phyloP scores from a whole-genome alignment of 2,888 invertebrate genomes.

The Copidosoma aretas region DNA sequence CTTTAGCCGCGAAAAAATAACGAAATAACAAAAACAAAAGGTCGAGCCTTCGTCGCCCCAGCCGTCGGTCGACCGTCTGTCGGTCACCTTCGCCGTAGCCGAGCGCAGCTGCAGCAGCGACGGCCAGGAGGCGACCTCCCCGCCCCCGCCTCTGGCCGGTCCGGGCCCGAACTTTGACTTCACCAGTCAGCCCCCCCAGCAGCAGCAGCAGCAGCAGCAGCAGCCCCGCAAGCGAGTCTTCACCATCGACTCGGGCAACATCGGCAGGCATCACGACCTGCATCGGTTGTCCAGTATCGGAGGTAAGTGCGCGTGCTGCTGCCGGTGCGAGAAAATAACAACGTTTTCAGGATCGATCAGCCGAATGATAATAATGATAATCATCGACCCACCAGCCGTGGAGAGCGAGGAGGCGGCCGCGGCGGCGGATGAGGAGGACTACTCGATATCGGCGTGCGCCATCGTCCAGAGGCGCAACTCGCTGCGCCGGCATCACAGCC shows the following conservation, averaged over 20 bases:
- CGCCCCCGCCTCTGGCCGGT: background rate
- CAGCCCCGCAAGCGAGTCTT: constrained; percentile 12
- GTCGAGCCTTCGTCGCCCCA: constrained; percentile 72
- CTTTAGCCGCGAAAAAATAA: background rate
- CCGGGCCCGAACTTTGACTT: constrained; percentile 24
- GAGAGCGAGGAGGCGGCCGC: background rate
- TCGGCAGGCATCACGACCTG: constrained; percentile 10
- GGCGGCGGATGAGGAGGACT: constrained; percentile 74
- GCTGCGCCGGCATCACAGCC: constrained; percentile 71
- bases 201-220: no score
- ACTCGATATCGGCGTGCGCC: constrained; percentile 84
- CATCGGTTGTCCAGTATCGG: constrained; percentile 4
- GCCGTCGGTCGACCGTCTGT: constrained; percentile 74
- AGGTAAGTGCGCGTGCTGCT: constrained; percentile 15
- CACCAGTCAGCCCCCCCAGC: constrained; percentile 11
- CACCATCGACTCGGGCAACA: constrained; percentile 8
- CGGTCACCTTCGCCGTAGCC: constrained; percentile 73
- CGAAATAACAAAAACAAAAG: constrained; percentile 1
- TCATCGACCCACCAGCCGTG: no score
- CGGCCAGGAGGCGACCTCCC: background rate
- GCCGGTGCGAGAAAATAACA: no score
- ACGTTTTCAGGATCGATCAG: no score
- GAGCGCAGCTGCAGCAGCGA: background rate
- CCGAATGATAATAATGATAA: no score
- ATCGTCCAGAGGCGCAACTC: constrained; percentile 83